Conservation (phyloP, 2,888 invertebrate genomes). For the Balanococcus diminutus region DNA sequence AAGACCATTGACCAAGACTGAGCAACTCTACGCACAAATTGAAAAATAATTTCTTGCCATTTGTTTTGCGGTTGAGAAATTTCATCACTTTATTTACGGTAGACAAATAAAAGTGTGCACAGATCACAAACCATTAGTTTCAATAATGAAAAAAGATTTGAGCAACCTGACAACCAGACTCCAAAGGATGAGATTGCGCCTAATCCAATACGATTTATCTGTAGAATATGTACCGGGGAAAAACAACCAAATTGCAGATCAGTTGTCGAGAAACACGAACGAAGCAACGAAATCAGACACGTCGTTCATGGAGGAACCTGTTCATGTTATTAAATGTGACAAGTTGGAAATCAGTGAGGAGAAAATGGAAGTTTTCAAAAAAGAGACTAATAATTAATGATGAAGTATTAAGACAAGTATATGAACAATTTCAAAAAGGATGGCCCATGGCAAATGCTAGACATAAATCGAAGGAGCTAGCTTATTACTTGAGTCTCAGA, state of each 20-base stretch:
- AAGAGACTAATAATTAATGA: constrained; percentile 10
- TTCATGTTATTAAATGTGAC: constrained; percentile 31
- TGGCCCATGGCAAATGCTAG: no score
- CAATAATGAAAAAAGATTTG: constrained; percentile 49
- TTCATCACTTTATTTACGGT: constrained; percentile 52
- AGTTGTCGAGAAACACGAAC: neutral
- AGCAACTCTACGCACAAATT: constrained; percentile 57
- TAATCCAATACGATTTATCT: constrained; percentile 1
- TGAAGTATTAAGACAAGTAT: neutral
- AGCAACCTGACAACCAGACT: constrained; percentile 45
- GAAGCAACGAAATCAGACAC: neutral
- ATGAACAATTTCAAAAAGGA: neutral
- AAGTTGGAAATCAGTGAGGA: neutral
- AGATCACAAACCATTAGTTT: constrained; percentile 55
- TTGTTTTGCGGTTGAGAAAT: constrained; percentile 32
- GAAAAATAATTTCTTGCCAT: constrained; percentile 58
- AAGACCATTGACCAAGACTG: constrained; percentile 54
- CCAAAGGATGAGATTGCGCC: constrained; percentile 48
- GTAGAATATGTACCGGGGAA: constrained; percentile 32
- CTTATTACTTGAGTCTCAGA: constrained; percentile 17
- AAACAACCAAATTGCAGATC: constrained; percentile 41
- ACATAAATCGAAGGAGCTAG: neutral
- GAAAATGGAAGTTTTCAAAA: neutral
- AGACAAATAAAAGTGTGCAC: constrained; percentile 41
- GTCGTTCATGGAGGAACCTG: neutral